These are phyloP conservation scores for Morone chrysops DNA, from an alignment of 2,113 vertebrate species.

Conservation along the genomic window DNA sequence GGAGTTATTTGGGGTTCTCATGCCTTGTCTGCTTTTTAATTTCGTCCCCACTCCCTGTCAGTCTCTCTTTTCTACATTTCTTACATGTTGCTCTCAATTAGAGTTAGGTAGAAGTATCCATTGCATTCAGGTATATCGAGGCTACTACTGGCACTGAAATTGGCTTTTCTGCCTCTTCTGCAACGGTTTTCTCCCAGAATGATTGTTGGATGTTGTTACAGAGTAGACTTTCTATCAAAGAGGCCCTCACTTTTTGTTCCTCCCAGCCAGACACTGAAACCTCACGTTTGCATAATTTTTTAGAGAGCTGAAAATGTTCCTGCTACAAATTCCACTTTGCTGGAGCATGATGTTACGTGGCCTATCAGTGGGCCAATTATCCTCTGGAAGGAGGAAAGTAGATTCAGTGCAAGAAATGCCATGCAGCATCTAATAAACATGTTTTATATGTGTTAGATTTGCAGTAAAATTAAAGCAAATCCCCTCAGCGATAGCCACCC, in stretches of 20 bases:
- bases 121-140: not conserved
- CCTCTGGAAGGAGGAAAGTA: not conserved
- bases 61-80: not conserved
- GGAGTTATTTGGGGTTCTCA: not conserved
- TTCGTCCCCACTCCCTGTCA: not conserved
- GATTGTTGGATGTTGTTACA: not conserved
- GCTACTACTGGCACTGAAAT: not conserved
- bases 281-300: constrained; percentile 27
- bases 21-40: not conserved
- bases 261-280: constrained; percentile 2
- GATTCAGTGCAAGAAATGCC: not conserved
- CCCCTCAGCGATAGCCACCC: constrained; percentile 34
- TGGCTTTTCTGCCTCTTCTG: not conserved
- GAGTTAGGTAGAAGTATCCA: not conserved
- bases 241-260: not conserved
- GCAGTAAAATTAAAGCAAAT: constrained; percentile 31
- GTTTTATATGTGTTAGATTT: not conserved
- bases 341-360: not conserved
- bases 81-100: not conserved
- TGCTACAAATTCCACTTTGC: not conserved
- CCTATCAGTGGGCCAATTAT: not conserved
- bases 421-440: not conserved
- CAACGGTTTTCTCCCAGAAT: not conserved
- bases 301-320: constrained; percentile 16
- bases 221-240: constrained; percentile 11